Base-by-base conservation (phyloP, 1,140 invertebrate genomes). In the Triops cancriformis region DNA sequence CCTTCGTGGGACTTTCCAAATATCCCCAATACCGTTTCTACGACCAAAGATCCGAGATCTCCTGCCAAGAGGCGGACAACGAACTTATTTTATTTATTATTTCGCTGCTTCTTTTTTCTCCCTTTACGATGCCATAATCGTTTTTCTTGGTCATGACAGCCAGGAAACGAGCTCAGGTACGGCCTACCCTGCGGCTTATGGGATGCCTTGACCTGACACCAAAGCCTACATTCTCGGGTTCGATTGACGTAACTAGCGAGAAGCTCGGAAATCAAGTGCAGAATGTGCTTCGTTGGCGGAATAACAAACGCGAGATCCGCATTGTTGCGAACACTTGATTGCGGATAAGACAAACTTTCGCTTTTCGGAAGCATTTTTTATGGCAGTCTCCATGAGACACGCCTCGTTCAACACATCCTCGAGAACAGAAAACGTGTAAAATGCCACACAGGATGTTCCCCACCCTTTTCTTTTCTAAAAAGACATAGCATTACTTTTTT, bases 131-230 rank as follows among this genome's bases (percentile, higher is more conserved):
- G 14, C 23, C 51, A 64, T 64, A n/a, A 64, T 64, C 18, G 51
- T 64, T 64, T 64, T 64, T 23, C 51, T 23, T n/a, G 14, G 51
- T 64, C 14, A 23, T 64, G 18, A 6, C 23, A 64, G 51, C 51
- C 9, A 64, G 51, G 51, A 64, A 64, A 64, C 0, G 51, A 64
- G 18, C 51, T 23, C 51, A 23, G 51, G 51, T 64, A 64, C 51
- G 51, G 51, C 51, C 51, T 64, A 64, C 51, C 51, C 51, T 64
- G 51, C 18, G 51, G 51, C 51, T 64, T 23, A 64, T 64, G 51
- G 51, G 23, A 64, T 64, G 51, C 51, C 51, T 64, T 64, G 51
- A 64, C 51, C 51, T 64, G 51, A 64, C 51, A 64, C 51, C 51
- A 64, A 64, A 64, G 51, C 51, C 51, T 64, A 64, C 51, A 64